These are phyloP conservation scores for Iguana delicatissima DNA, from an alignment of 2,797 vertebrate genomes.

Conservation along the genomic window DNA sequence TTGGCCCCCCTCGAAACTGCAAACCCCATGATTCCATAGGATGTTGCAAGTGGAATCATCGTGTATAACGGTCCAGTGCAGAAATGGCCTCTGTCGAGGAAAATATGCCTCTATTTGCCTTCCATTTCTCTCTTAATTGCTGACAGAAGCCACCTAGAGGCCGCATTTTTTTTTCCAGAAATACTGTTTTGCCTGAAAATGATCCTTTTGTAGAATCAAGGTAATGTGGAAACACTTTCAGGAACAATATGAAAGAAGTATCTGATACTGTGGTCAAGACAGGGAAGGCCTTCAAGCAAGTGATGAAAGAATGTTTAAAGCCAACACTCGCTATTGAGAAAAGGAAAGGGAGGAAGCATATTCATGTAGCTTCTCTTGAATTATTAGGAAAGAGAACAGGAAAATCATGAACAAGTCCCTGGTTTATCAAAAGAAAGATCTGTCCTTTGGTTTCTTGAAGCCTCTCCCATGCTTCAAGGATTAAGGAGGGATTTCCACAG, in stretches of 20 bases:
- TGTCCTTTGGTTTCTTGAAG: constrained; percentile 64
- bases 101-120: not conserved
- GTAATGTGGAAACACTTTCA: not conserved
- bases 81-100: not conserved
- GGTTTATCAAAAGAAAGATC: constrained; percentile 60
- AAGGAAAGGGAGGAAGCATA: constrained; percentile 38
- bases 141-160: not conserved
- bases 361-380: constrained; percentile 27
- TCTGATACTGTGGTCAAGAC: not conserved
- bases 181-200: not conserved
- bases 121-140: not conserved
- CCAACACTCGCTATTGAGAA: not conserved
- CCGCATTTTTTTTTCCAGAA: not conserved
- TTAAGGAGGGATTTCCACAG: constrained; percentile 66
- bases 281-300: not conserved
- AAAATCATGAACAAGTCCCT: constrained; percentile 46
- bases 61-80: too few relatives aligned
- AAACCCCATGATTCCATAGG: too few relatives aligned
- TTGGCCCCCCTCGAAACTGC: too few relatives aligned
- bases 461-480: constrained; percentile 36
- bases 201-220: not conserved
- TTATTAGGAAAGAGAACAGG: constrained; percentile 37
- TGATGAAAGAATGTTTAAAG: constrained; percentile 11
- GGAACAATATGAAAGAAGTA: constrained; percentile 2
- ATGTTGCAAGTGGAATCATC: too few relatives aligned